Percentiles rank a stretch among this genome's conserved stretches.
phyloP scores from a whole-genome alignment of 2,888 invertebrate species.

The Julus scanicus region DNA sequence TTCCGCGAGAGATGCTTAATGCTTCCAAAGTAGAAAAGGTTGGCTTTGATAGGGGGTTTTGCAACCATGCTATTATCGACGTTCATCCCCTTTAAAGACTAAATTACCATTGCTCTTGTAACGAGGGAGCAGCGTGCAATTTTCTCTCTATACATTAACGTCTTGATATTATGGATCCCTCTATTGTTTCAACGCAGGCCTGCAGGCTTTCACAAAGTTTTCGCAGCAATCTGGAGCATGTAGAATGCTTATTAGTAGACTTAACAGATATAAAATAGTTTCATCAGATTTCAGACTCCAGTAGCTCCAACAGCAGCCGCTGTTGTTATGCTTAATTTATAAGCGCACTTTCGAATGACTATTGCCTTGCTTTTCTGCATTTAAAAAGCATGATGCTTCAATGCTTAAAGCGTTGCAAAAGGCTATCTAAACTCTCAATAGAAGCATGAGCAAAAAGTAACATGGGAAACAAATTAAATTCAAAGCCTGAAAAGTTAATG shows the following conservation, averaged over 20 bases:
- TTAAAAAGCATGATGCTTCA: neutral
- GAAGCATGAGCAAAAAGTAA: neutral
- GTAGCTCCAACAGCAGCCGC: conserved; percentile 3
- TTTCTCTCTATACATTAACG: conserved; percentile 11
- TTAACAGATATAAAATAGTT: conserved; percentile 43
- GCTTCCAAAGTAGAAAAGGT: neutral
- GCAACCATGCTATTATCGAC: neutral
- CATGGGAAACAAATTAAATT: neutral
- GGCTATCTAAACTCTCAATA: neutral
- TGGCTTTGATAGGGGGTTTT: conserved; percentile 16
- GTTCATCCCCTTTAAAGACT: conserved; percentile 43
- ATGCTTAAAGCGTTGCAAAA: neutral
- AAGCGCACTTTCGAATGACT: neutral
- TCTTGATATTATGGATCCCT: conserved; percentile 29
- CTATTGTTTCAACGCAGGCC: conserved; percentile 31
- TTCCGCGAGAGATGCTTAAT: neutral
- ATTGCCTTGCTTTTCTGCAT: neutral
- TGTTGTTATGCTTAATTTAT: conserved; percentile 1
- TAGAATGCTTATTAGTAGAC: conserved; percentile 45
- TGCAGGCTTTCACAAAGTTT: conserved; percentile 1
- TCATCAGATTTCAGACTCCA: conserved; percentile 45
- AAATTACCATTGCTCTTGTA: conserved; percentile 29
- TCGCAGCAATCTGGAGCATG: conserved; percentile 41
- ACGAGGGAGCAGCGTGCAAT: conserved; percentile 13
- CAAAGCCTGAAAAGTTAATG: neutral